Percentiles rank a stretch among this genome's conserved stretches.
Conservation (phyloP, 2,113 vertebrate species). For the Boleophthalmus pectinirostris region DNA sequence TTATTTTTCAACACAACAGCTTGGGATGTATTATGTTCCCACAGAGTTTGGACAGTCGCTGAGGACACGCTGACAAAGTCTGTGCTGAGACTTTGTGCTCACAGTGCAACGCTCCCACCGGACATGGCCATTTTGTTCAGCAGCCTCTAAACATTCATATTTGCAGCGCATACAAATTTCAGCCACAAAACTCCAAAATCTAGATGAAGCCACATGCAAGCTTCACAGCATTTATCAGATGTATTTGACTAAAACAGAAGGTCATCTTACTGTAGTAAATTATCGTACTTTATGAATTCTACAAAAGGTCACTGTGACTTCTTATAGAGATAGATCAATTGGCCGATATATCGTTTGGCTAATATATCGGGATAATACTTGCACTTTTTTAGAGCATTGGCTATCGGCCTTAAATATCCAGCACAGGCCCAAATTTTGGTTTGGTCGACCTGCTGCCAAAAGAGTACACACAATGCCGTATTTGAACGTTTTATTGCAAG, state of each 20-base stretch:
- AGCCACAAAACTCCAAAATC: constrained; percentile 49
- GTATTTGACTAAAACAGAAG: constrained; percentile 66
- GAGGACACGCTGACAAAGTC: constrained; percentile 3
- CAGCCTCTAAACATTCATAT: constrained; percentile 35
- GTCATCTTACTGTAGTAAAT: constrained; percentile 29
- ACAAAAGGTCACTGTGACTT: too few species aligned
- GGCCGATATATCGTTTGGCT: too few species aligned
- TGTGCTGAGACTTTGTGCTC: constrained; percentile 5
- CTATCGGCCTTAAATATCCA: too few species aligned
- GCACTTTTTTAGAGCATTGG: too few species aligned
- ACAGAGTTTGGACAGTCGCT: constrained; percentile 1
- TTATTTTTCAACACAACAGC: constrained; percentile 5
- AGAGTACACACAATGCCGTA: too few species aligned
- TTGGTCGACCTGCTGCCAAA: too few species aligned
- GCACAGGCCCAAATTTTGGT: too few species aligned
- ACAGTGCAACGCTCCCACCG: background rate
- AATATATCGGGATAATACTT: too few species aligned
- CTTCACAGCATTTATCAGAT: constrained; percentile 44
- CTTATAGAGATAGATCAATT: too few species aligned
- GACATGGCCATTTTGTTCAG: constrained; percentile 11
- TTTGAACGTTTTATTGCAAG: too few species aligned
- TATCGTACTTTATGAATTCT: too few species aligned
- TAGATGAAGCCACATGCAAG: constrained; percentile 43
- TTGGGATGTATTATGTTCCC: constrained; percentile 5
- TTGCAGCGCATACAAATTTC: constrained; percentile 53